Conservation (phyloP, 23 tunicate species). For the Halocynthia roretzi region DNA sequence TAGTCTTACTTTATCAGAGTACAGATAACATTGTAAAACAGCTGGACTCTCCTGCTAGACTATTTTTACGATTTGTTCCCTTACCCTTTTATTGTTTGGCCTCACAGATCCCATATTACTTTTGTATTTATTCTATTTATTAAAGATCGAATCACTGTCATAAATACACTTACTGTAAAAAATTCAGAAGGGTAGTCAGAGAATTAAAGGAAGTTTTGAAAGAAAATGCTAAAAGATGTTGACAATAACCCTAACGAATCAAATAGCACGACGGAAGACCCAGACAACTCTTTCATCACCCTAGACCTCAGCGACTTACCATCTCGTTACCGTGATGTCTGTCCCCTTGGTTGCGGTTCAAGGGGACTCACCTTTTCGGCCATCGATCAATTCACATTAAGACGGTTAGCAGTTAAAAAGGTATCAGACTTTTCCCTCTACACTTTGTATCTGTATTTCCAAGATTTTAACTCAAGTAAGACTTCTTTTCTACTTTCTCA, state of each 20-base stretch:
- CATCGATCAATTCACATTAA: conserved; percentile 52
- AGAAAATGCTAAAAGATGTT: conserved; percentile 12
- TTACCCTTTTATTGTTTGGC: no score
- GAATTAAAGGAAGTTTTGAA: background rate
- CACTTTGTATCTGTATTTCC: no score
- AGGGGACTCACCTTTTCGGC: conserved; percentile 64
- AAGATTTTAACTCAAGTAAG: no score
- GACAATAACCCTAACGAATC: background rate
- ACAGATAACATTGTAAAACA: no score
- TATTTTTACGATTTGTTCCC: no score
- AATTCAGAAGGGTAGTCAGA: no score
- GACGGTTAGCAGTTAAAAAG: conserved; percentile 78
- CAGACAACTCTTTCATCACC: conserved; percentile 7
- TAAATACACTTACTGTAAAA: no score
- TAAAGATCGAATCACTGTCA: no score
- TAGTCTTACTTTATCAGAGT: no score
- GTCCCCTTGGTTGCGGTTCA: conserved; percentile 75
- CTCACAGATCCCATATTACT: no score
- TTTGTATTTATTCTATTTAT: no score
- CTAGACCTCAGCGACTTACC: conserved; percentile 45
- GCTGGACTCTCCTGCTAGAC: no score
- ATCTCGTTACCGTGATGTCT: conserved; percentile 60
- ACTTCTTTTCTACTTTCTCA: background rate
- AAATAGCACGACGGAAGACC: background rate
- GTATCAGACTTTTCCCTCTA: background rate